Conservation (phyloP, 2,888 invertebrate genomes). For the Spatulosminthurus flaviceps region DNA sequence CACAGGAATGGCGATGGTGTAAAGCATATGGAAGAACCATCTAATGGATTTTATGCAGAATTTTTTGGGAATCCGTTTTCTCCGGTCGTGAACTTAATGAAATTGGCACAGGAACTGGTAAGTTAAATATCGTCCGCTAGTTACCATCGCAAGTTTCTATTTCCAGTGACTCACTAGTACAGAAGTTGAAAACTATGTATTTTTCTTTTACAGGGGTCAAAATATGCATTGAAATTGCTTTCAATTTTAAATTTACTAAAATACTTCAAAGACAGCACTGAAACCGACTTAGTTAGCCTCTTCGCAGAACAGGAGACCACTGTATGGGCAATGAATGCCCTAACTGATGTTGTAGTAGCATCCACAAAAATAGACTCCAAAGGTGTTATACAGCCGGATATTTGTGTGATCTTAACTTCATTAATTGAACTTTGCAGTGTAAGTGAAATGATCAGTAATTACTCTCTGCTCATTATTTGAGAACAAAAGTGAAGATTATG, state of each 20-base stretch:
- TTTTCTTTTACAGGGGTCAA: conserved; percentile 29
- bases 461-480: too few species aligned
- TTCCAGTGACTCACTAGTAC: too few species aligned
- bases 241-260: conserved; percentile 36
- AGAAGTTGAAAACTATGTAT: background rate
- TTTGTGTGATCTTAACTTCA: conserved; percentile 39
- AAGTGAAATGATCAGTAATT: conserved; percentile 17
- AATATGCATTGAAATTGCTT: conserved; percentile 21
- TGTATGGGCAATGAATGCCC: conserved; percentile 35
- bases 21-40: background rate
- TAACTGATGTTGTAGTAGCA: conserved; percentile 38
- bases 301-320: conserved; percentile 33
- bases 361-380: conserved; percentile 36
- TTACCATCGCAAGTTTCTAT: too few species aligned
- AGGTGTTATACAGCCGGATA: conserved; percentile 43
- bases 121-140: too few species aligned
- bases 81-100: conserved; percentile 6
- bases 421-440: conserved; percentile 34
- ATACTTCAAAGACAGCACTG: conserved; percentile 26
- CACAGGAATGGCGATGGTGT: conserved; percentile 1
- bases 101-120: background rate
- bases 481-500: background rate
- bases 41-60: conserved; percentile 16
- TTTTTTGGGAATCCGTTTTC: conserved; percentile 39
- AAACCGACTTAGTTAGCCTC: conserved; percentile 29